Base-by-base conservation (phyloP, 30 jellyfish, hydroid and myxozoan species). In the Hydra vulgaris region DNA sequence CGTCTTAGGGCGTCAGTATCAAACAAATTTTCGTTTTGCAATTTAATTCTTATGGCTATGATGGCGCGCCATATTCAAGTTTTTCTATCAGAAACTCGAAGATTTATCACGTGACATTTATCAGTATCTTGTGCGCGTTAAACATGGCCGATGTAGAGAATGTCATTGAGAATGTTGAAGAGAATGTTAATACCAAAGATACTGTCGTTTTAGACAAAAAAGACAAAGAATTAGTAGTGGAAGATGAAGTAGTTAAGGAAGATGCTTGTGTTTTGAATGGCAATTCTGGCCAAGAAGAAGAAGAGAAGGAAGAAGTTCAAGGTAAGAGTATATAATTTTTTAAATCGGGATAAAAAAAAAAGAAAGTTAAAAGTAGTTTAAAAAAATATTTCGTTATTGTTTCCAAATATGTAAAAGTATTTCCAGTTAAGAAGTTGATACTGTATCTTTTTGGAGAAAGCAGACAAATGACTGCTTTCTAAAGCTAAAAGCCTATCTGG, bases 261-360 rank as follows among this genome's bases (percentile, higher is more conserved):
- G 95, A 85, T 54, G 95, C 74, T 73, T 85, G 81, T 79, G 87
- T 85, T 52, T 66, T 85, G 78, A 78, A 85, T 54, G 95, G 78
- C 77, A 88, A 85, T 52, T 84, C 88, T 18, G 82, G 78, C n/a
- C 88, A 80, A 74, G 95, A 85, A 52, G 95, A 85, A 52, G 88
- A 85, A 15, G 66, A 74, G 78, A 87, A 85, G 53, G 81, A 85
- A 40, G 95, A 85, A 24, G 77, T 70, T 70, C 74, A 71, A 20
- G 52, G 84, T 27, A 82, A 73, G 12, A 12, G 12, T 3, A 40
- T 12, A 40, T 40, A 12, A 40, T 40, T 40, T 40, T 40, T 40
- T 40, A 40, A 12, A 12, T 40, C 61, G 61, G 61, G 5, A 40
- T 40, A 40, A 40, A 40, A 40, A 40, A 40, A 3, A 3, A 40